Base-by-base conservation (phyloP, 2,797 vertebrate species). In the Cryptoprocta ferox region DNA sequence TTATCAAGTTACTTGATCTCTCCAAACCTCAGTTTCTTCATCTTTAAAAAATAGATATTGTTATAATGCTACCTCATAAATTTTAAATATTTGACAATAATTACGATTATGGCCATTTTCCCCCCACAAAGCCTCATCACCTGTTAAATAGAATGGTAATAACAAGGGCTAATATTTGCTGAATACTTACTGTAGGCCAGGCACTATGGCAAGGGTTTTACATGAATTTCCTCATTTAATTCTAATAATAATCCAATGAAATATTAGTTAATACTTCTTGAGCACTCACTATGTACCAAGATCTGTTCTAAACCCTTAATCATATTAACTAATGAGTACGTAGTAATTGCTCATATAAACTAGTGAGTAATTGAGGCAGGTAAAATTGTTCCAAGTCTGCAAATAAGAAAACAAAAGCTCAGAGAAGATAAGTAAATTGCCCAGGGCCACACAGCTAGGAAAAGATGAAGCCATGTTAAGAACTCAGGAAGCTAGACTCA, bases 71-170 rank as follows among this genome's bases (percentile, higher is more conserved):
- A 73, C 15, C 13, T 78, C 12, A 94, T 24, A 79, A 32, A 68
- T 86, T 97, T 91, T 82, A 94, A 94, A 89, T 82, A 94, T 26
- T 61, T 84, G 19, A 70, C 39, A 90, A 90, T 75, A 76, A 79
- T 59, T 78, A 78, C n/a, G 26, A 84, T 48, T 56, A 66, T 73
- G 28, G 28, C 6, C 53, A 73, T 68, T 94, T 95, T 35, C 45
- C 90, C 79, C 78, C 76, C 37, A 66, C 28, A 61, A 87, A 66
- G 5, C 10, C 53, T 90, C 37, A 42, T 75, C 76, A 78, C 26
- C 53, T 61, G 1, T 71, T 94, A 78, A 89, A 66, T 48, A 92
- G 79, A 89, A 83, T 79, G 79, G 70, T 71, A 56, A 92, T 24
- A 96, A 75, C 13, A 71, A 70, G 21, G 28, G n/a, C 63, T 91